These are phyloP conservation scores for Pollimyrus isidori DNA, from an alignment of 2,113 vertebrate genomes.

Conservation along the genomic window DNA sequence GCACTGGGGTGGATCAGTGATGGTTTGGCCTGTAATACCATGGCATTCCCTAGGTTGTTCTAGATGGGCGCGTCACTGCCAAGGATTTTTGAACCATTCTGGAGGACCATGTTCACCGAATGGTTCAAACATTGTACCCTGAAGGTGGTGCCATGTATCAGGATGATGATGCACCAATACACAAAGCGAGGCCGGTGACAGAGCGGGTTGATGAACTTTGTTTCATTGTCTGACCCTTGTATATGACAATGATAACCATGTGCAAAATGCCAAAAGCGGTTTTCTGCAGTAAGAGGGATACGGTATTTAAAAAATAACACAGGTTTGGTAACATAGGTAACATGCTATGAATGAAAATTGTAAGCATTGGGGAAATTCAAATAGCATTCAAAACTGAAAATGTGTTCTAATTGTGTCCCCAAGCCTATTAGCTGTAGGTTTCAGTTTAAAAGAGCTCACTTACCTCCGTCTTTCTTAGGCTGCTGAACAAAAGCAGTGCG, in stretches of 20 bases:
- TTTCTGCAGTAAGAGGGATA: constrained; percentile 22
- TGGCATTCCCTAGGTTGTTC: no score
- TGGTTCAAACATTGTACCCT: background rate
- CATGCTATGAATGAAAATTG: constrained; percentile 17
- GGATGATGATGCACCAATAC: no score
- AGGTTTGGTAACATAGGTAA: constrained; percentile 21
- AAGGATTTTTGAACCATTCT: no score
- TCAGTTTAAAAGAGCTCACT: constrained; percentile 40
- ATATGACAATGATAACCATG: background rate
- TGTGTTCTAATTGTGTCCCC: constrained; percentile 27
- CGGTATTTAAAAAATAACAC: constrained; percentile 14
- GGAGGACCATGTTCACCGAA: background rate
- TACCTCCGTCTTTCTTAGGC: constrained; percentile 24
- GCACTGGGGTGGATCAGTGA: no score
- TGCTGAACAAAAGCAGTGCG: background rate
- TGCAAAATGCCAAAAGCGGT: background rate
- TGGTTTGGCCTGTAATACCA: no score
- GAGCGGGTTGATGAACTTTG: background rate
- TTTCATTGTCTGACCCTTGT: background rate
- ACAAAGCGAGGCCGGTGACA: background rate
- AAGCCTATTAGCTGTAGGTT: constrained; percentile 38
- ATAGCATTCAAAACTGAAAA: constrained; percentile 18
- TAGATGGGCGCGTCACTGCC: no score
- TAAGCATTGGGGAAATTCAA: background rate
- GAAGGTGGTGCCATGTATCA: background rate